A percentile compares a stretch with the other conserved stretches of the same genome.
phyloP scores from a whole-genome alignment of 2,888 invertebrate genomes.

The Apodemia duryi region DNA sequence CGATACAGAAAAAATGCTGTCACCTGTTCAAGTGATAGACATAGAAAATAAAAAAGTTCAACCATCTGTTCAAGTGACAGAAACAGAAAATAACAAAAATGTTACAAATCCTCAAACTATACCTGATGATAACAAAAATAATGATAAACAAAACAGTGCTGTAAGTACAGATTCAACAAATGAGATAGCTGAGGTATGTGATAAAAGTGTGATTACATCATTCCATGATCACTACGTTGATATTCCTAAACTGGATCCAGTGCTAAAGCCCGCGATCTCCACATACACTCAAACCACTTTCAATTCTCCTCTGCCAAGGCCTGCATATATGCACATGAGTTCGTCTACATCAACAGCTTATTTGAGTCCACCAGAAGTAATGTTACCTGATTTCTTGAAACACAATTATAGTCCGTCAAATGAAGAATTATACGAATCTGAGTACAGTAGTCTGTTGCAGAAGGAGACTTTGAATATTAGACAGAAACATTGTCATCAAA shows the following conservation, averaged over 20 bases:
- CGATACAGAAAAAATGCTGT: not conserved
- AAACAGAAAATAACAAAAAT: not conserved
- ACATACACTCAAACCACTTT: constrained; percentile 60
- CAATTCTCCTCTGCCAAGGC: constrained; percentile 50
- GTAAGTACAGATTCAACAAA: constrained; percentile 12
- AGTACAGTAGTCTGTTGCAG: constrained; percentile 29
- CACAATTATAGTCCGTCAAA: constrained; percentile 37
- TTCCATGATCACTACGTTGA: constrained; percentile 38
- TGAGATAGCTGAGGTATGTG: constrained; percentile 28
- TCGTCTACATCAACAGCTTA: constrained; percentile 74
- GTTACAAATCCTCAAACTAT: not conserved
- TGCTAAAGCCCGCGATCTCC: constrained; percentile 49
- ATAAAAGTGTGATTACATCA: constrained; percentile 44
- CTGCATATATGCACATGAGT: constrained; percentile 62
- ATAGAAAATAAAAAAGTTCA: too few relatives aligned
- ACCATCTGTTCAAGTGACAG: not conserved
- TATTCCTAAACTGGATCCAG: constrained; percentile 36
- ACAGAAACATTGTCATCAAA: constrained; percentile 32
- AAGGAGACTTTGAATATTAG: not conserved
- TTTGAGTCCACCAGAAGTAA: constrained; percentile 71
- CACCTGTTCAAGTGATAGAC: too few relatives aligned
- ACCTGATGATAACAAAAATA: constrained; percentile 6
- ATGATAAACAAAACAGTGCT: not conserved
- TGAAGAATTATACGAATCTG: constrained; percentile 39
- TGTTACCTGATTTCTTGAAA: constrained; percentile 55